Conservation (phyloP, 2,113 vertebrate genomes). For the Mellivora capensis region DNA sequence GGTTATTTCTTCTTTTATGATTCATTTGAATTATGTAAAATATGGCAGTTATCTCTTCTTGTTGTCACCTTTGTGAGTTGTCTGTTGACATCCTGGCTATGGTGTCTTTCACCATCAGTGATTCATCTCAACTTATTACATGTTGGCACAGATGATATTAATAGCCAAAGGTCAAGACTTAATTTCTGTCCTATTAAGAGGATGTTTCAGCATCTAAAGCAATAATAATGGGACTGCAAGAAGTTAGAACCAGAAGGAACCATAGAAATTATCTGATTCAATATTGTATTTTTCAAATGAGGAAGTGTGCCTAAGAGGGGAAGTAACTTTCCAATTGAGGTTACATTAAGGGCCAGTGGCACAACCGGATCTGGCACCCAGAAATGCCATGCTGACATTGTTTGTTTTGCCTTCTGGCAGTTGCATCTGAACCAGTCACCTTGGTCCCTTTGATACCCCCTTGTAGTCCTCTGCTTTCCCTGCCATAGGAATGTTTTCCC, state of each 20-base stretch:
- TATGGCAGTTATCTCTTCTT: not conserved
- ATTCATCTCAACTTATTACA: slow-evolving; percentile 10
- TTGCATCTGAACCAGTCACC: not conserved
- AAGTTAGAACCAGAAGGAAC: not conserved
- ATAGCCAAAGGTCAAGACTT: slow-evolving; percentile 15
- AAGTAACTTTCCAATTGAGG: not conserved
- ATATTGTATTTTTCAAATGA: not conserved
- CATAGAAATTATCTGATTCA: not conserved
- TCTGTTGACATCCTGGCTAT: not conserved
- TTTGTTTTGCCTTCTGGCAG: not conserved
- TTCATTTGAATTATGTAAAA: not conserved
- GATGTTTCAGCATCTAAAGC: slow-evolving; percentile 11
- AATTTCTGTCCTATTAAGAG: slow-evolving; percentile 31
- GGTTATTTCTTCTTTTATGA: not conserved
- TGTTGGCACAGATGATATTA: not conserved
- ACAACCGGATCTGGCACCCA: not conserved
- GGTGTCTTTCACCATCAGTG: not conserved
- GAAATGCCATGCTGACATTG: not conserved
- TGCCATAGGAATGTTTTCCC: not conserved
- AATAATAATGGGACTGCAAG: not conserved
- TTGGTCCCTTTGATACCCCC: not conserved
- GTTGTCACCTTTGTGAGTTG: not conserved
- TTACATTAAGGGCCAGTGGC: not conserved
- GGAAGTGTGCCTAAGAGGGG: not conserved
- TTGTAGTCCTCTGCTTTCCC: not conserved